Evolutionary conservation across 2,113 vertebrate species (phyloP), one percentile per base, ranked within the genome.

Genomic region (Cynocephalus volans): DNA sequence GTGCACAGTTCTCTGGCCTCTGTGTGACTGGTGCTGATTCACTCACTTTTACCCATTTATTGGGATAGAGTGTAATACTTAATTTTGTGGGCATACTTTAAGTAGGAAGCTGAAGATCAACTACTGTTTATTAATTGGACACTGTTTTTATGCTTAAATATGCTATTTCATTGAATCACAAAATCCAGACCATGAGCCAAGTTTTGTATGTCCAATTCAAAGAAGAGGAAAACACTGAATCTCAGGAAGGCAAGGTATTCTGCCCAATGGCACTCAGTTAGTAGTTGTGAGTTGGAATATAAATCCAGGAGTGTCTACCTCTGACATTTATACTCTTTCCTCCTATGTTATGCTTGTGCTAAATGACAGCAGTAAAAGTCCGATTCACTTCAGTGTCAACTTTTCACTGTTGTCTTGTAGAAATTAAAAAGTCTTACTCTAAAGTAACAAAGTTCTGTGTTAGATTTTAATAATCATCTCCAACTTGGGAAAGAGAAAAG

Each of bases 1-100:
- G 1, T 4, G 2, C 1, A 41, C 6, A 67, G 3, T 48, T 48
- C 28, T 12, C 3, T 24, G 41, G 1, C 3, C 10, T 6, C 19
- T 2, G 6, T 31, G 5, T 41, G 17, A 21, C 3, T 11, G 19
- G 0, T 28, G 19, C 8, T 67, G 3, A 18, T 1, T 45, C 12
- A 45, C 6, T 17, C 1, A 72, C 24, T 69, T 65, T 28, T 36
- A 79, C 6, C 76, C 26, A 7, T 50, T 75, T 93, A 18, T 72
- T 75, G 64, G 7, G 21, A 90, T 69, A 75, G 14, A 1, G 0
- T 18, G 6, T 41, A 70, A 19, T 1, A 24, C 26, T 64, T 73
- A 86, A 41, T 67, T 67, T 81, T 48, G 81, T 62, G 21, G 4
- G 0, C 62, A 45, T 41, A 64, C 8, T 58, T 73, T 79, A 54